phyloP scores from a whole-genome alignment of 2,888 invertebrate species.

The Chloromyia formosa region DNA sequence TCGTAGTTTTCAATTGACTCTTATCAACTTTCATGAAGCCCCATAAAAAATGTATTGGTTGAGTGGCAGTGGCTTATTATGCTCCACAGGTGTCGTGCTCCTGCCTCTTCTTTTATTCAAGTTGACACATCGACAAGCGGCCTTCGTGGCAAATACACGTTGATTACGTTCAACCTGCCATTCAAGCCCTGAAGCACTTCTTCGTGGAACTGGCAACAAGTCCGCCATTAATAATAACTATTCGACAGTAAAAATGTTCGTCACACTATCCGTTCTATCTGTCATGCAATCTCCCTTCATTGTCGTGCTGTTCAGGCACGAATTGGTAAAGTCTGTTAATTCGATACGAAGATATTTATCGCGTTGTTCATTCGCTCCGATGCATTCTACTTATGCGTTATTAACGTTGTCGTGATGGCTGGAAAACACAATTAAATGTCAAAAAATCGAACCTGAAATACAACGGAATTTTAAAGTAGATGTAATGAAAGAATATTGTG shows the following conservation, averaged over 20 bases:
- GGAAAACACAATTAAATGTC: too few relatives aligned
- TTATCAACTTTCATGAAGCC: not conserved
- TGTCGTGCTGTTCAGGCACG: not conserved
- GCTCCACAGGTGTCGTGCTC: not conserved
- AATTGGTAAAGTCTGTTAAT: conserved; percentile 18
- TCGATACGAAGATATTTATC: conserved; percentile 11
- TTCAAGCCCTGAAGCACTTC: not conserved
- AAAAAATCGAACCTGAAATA: too few relatives aligned
- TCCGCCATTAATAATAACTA: conserved; percentile 29
- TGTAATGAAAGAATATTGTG: too few relatives aligned
- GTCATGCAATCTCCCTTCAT: conserved; percentile 24
- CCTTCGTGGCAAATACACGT: not conserved
- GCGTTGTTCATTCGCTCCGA: not conserved
- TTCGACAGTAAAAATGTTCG: conserved; percentile 23
- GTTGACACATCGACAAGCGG: not conserved
- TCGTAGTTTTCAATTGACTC: not conserved
- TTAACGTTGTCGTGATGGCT: not conserved
- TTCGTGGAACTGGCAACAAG: conserved; percentile 22
- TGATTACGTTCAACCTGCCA: not conserved
- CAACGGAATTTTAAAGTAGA: too few relatives aligned
- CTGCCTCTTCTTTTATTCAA: not conserved
- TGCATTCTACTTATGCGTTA: not conserved
- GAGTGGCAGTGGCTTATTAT: not conserved
- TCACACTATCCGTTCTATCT: conserved; percentile 26
- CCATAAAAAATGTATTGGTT: not conserved